Base-by-base conservation (phyloP, 2,113 vertebrate species). In the Scortum barcoo region DNA sequence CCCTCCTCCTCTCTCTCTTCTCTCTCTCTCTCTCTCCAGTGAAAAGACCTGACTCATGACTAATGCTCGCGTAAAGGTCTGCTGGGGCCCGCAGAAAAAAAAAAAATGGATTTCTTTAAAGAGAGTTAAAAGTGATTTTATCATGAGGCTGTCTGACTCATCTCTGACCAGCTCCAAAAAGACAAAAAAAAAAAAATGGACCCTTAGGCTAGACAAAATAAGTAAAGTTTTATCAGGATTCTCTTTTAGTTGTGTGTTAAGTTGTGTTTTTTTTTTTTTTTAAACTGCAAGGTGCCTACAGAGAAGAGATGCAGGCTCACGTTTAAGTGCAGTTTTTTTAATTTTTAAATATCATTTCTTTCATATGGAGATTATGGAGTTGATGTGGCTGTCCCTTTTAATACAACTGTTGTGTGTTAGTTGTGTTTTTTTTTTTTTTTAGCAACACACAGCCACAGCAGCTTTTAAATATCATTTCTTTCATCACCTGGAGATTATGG, bases 31-130 rank as follows among this genome's bases (percentile, higher is more conserved):
- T 56, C 70, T 51, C 86, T 36, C 83, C n/a, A 57, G 40, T 91
- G 81, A 90, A 89, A 93, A 89, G 80, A 91, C 83, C 75, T 89
- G 91, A n/a, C n/a, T n/a, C 91, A 91, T 88, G 90, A 92, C 89
- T 93, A 91, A 91, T n/a, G n/a, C n/a, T 91, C 76, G 40, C 10
- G 26, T 46, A 74, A n/a, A n/a, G 73, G 68, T 81, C 86, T 57
- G n/a, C 42, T 66, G 87, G 82, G 91, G 75, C 89, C 87, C 20
- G 60, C 58, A 74, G 76, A n/a, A n/a, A n/a, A n/a, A n/a, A n/a
- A n/a, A n/a, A n/a, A n/a, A n/a, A n/a, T n/a, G n/a, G 76, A 85
- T 89, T 89, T 84, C 86, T 89, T 84, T 78, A 66, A 77, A 72
- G 78, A 24, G 79, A 88, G 66, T 91, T 87, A 86, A 92, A 92